Percentiles rank a stretch among this genome's conserved stretches.
These are phyloP conservation scores for Chloroceryle aenea DNA, from an alignment of 2,113 vertebrate genomes.

Conservation along the genomic window DNA sequence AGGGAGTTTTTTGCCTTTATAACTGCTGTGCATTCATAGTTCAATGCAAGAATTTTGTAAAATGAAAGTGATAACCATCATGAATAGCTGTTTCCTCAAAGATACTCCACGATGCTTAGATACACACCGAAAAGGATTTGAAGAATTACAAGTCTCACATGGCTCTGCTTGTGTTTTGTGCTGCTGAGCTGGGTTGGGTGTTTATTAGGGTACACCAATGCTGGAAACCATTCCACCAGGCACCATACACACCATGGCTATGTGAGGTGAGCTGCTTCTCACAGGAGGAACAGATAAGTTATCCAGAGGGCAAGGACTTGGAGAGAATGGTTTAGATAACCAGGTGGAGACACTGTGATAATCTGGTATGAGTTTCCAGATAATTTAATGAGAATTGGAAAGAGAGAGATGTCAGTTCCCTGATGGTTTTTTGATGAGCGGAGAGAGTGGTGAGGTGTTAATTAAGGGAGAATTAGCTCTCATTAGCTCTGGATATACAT, in stretches of 20 bases:
- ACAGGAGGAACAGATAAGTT: not conserved
- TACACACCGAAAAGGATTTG: not conserved
- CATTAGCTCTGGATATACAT: not conserved
- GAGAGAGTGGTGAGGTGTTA: conserved; percentile 11
- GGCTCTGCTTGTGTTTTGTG: not conserved
- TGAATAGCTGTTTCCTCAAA: not conserved
- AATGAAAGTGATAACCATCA: not conserved
- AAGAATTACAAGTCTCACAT: fast-evolving
- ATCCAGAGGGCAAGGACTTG: not conserved
- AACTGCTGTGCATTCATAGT: not conserved
- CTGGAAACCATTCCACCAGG: not conserved
- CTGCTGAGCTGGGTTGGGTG: not conserved
- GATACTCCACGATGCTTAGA: fast-evolving
- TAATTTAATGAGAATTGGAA: conserved; percentile 31
- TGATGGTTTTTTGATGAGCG: not conserved
- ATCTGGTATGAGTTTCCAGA: not conserved
- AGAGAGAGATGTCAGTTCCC: not conserved
- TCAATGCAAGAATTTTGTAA: not conserved
- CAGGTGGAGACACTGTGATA: not conserved
- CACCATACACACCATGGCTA: fast-evolving
- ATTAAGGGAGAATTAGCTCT: conserved; percentile 10
- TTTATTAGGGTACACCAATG: not conserved
- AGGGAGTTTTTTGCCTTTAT: not conserved
- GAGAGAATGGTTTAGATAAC: not conserved
- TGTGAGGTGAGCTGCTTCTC: not conserved